A percentile compares a stretch with the other conserved stretches of the same genome.
Evolutionary conservation across 2,888 invertebrate genomes (phyloP).

Genomic region (Ophion costatus): DNA sequence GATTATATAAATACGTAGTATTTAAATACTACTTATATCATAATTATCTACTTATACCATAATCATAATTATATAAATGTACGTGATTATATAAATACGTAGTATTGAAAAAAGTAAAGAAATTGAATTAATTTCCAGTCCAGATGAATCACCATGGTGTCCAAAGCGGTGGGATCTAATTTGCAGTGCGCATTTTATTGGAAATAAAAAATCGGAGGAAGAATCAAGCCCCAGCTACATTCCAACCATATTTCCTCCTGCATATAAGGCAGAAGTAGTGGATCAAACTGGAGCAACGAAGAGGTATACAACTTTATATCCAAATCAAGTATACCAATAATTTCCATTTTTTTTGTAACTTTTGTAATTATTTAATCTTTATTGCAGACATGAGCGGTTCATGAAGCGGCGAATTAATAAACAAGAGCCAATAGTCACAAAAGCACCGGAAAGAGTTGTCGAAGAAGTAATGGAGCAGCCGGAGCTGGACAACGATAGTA

Average conservation of each 20-base stretch:
- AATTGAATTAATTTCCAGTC: conserved; percentile 42
- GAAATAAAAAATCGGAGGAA: conserved; percentile 47
- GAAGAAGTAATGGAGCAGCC: conserved; percentile 18
- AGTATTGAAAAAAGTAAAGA: conserved; percentile 30
- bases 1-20: conserved; percentile 15
- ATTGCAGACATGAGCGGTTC: conserved; percentile 23
- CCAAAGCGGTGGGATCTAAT: conserved; percentile 27
- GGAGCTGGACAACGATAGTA: conserved; percentile 17
- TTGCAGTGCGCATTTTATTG: conserved; percentile 52
- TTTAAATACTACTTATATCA: conserved; percentile 23
- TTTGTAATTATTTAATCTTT: conserved; percentile 29
- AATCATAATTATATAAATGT: neutral
- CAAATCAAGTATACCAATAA: conserved; percentile 29
- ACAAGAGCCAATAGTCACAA: conserved; percentile 4
- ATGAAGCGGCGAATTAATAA: conserved; percentile 32
- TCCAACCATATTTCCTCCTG: conserved; percentile 44
- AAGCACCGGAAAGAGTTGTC: conserved; percentile 18
- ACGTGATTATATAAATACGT: conserved; percentile 10
- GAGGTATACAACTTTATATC: conserved; percentile 27
- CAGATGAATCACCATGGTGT: conserved; percentile 56
- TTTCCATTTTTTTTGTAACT: conserved; percentile 13
- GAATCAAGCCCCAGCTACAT: conserved; percentile 34
- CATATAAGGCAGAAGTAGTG: conserved; percentile 32
- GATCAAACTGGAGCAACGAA: conserved; percentile 20
- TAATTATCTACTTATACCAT: conserved; percentile 12